Percentiles rank a stretch among this genome's conserved stretches.
phyloP scores from a whole-genome alignment of 2,797 vertebrate species.

The Cirrhinus molitorella region DNA sequence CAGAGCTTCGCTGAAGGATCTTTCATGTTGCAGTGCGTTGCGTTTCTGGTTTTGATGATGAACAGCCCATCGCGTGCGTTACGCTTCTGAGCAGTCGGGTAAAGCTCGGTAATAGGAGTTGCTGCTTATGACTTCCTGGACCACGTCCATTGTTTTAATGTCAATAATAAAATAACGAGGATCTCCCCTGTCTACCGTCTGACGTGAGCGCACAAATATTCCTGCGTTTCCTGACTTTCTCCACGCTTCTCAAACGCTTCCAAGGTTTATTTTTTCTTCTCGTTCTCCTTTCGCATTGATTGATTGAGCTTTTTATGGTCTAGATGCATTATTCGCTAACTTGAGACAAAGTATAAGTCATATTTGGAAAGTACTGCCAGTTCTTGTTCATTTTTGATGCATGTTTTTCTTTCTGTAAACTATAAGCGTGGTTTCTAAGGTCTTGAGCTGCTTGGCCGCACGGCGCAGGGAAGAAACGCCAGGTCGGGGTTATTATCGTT shows the following conservation, averaged over 20 bases:
- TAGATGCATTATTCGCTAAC: not conserved
- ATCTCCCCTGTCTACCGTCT: slow-evolving; percentile 6
- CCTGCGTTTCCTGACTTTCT: not conserved
- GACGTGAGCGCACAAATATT: not conserved
- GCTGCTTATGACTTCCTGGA: slow-evolving; percentile 10
- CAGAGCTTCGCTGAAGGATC: not conserved
- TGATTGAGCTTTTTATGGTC: slow-evolving; percentile 18
- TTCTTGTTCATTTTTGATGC: not conserved
- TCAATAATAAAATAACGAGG: not conserved
- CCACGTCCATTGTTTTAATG: slow-evolving; percentile 13
- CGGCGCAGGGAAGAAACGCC: not conserved
- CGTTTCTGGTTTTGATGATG: slow-evolving; percentile 37
- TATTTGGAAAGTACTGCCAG: slow-evolving; percentile 14
- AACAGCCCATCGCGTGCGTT: slow-evolving; percentile 25
- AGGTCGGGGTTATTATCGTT: not conserved
- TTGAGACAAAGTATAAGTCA: not conserved
- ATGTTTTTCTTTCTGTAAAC: not conserved
- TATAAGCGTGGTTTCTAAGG: not conserved
- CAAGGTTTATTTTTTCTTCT: slow-evolving; percentile 12
- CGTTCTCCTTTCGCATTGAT: not conserved
- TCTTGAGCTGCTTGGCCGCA: not conserved
- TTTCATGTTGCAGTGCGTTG: not conserved
- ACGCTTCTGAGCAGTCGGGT: not conserved
- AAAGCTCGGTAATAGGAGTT: slow-evolving; percentile 4
- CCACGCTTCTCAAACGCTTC: not conserved